Conservation (phyloP, 2,888 invertebrate species). For the Synergus gifuensis region DNA sequence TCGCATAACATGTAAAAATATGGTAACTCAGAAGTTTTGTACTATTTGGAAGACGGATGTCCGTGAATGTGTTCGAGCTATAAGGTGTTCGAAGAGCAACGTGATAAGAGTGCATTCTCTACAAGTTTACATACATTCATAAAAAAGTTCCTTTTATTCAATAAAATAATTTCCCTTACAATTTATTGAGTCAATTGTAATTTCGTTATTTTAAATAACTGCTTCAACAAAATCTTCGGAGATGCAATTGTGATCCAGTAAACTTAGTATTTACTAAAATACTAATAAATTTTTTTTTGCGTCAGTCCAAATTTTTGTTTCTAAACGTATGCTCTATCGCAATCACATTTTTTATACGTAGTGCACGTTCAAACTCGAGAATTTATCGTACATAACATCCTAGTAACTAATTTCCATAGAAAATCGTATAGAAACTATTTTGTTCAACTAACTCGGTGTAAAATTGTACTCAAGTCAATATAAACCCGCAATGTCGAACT, state of each 20-base stretch:
- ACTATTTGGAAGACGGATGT: constrained; percentile 72
- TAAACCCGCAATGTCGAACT: constrained; percentile 39
- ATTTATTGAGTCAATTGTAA: neutral
- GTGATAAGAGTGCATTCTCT: neutral
- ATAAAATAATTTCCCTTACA: neutral
- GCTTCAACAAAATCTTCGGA: neutral
- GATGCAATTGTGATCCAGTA: neutral
- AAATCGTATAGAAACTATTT: constrained; percentile 37
- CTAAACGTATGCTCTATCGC: neutral
- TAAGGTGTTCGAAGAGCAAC: neutral
- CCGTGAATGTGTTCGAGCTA: constrained; percentile 46
- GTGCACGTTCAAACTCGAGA: neutral
- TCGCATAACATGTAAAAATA: constrained; percentile 3
- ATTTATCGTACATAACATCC: constrained; percentile 20
- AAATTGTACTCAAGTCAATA: constrained; percentile 37
- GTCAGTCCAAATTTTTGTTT: neutral
- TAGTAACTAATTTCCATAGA: constrained; percentile 39
- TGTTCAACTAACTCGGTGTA: constrained; percentile 32
- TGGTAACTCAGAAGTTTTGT: constrained; percentile 58
- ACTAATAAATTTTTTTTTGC: neutral
- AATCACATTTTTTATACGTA: neutral
- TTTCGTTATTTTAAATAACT: neutral
- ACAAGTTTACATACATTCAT: neutral
- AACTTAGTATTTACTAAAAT: neutral
- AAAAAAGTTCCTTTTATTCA: constrained; percentile 15